These are phyloP conservation scores for Caenorhabditis zanzibari DNA, from an alignment of 2,888 invertebrate genomes.

Conservation along the genomic window DNA sequence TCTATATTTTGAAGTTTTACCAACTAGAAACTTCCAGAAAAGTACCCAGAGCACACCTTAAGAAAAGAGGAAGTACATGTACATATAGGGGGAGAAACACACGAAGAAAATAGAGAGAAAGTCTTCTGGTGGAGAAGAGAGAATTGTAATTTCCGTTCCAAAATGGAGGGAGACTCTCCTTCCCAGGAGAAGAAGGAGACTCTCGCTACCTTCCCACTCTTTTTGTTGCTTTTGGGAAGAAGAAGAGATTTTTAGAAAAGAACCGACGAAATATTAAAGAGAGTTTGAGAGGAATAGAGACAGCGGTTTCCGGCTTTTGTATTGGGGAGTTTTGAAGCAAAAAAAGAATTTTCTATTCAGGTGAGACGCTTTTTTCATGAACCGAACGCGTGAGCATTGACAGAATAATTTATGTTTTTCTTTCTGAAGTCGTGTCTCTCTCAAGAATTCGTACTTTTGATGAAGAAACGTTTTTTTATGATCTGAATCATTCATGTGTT, in stretches of 20 bases:
- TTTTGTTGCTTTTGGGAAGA: constrained; percentile 11
- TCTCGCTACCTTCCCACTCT: not conserved
- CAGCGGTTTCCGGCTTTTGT: constrained; percentile 28
- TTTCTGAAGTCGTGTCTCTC: not conserved
- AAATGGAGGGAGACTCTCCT: constrained; percentile 22
- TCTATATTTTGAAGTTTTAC: too few species aligned
- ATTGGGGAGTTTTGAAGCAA: not conserved
- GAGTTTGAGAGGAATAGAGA: not conserved
- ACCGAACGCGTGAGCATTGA: not conserved
- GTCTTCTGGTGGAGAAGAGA: not conserved
- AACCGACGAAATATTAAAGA: not conserved
- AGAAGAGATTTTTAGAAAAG: not conserved
- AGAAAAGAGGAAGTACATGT: constrained; percentile 36
- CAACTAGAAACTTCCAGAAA: too few species aligned
- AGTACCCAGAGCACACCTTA: not conserved
- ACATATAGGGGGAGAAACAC: constrained; percentile 1
- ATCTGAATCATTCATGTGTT: constrained; percentile 9
- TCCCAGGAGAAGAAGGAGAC: not conserved
- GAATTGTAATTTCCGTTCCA: constrained; percentile 61
- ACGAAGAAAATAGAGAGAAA: not conserved
- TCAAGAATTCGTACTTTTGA: constrained; percentile 13
- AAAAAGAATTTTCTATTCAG: not conserved
- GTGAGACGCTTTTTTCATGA: not conserved
- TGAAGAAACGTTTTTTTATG: not conserved
- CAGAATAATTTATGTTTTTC: not conserved